Percentiles rank a stretch among this genome's conserved stretches.
Evolutionary conservation across 1,140 invertebrate species (phyloP).

Genomic region (Hypsibius dujardini): DNA sequence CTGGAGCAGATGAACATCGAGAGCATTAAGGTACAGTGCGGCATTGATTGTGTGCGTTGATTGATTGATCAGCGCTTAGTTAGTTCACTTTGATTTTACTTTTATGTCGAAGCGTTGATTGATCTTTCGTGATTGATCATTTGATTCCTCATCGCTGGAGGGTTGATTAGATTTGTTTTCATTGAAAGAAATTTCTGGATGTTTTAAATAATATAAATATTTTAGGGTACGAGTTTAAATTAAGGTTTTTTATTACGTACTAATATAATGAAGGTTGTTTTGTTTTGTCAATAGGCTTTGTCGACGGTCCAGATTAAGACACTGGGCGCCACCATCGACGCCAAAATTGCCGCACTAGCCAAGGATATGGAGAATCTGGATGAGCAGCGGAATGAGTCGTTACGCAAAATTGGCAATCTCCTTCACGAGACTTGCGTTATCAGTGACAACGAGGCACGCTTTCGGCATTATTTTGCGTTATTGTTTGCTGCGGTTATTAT

Average conservation of each 20-base stretch:
- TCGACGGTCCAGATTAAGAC: slow-evolving; percentile 77
- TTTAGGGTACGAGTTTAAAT: no score
- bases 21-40: slow-evolving; percentile 2
- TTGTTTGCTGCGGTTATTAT: no score
- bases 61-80: no score
- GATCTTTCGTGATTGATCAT: no score
- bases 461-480: no score
- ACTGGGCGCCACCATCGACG: slow-evolving; percentile 50
- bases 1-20: neutral
- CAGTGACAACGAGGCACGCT: slow-evolving; percentile 75
- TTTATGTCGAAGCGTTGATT: no score
- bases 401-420: slow-evolving; percentile 83
- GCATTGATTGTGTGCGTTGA: no score
- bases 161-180: no score
- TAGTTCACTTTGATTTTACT: no score
- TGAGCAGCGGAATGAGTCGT: slow-evolving; percentile 52
- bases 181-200: no score
- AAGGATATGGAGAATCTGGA: slow-evolving; percentile 50
- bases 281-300: slow-evolving; percentile 35
- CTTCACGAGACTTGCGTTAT: slow-evolving; percentile 78
- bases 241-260: neutral
- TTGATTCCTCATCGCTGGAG: no score
- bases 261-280: slow-evolving; percentile 13
- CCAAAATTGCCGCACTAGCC: slow-evolving; percentile 56
- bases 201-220: neutral